phyloP scores from a whole-genome alignment of 2,888 invertebrate species.

The Eupithecia subfuscata region DNA sequence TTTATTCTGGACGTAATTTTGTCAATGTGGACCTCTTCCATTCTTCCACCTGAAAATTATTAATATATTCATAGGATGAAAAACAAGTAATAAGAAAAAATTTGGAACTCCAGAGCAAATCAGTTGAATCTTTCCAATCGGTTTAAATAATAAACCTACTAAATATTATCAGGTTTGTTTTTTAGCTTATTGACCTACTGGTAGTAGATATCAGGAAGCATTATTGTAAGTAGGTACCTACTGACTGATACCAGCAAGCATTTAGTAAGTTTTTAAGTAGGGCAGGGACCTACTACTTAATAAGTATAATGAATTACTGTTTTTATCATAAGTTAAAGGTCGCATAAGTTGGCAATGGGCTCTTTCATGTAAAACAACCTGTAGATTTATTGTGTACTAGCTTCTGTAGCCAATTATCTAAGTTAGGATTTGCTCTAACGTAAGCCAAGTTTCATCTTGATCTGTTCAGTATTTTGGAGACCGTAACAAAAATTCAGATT shows the following conservation, averaged over 20 bases:
- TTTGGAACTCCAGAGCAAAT: no score
- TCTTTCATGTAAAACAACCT: no score
- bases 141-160: neutral
- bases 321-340: no score
- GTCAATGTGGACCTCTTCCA: constrained; percentile 97
- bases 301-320: neutral
- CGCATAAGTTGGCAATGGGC: no score
- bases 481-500: no score
- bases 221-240: neutral
- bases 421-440: no score
- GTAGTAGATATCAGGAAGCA: neutral
- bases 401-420: no score
- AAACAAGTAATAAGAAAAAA: neutral
- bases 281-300: no score
- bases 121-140: neutral
- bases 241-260: neutral
- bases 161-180: neutral
- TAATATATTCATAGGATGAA: neutral
- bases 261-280: neutral
- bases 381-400: no score
- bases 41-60: constrained; percentile 88
- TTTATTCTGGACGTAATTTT: constrained; percentile 98
- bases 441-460: no score
- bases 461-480: no score
- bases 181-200: neutral